Evolutionary conservation across 2,113 vertebrate genomes (phyloP).

Genomic region (Forbesichthys papilliferus): DNA sequence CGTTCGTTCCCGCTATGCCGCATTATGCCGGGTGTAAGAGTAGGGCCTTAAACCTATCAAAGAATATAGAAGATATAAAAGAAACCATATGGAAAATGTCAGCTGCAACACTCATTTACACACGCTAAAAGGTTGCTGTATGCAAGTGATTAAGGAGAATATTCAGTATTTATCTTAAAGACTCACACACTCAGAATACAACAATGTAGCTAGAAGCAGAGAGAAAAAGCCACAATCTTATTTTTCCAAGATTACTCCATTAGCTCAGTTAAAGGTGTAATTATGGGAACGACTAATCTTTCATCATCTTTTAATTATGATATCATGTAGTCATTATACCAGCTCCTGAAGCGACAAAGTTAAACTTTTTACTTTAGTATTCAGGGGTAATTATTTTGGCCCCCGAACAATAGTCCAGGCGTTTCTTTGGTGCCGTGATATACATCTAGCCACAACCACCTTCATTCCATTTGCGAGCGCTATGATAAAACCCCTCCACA

Average conservation of each 20-base stretch:
- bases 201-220: slow-evolving; percentile 8
- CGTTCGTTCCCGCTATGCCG: no score
- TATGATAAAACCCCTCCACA: slow-evolving; percentile 33
- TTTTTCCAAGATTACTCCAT: slow-evolving; percentile 63
- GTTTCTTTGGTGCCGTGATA: slow-evolving; percentile 48
- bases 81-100: no score
- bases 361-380: slow-evolving; percentile 63
- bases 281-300: slow-evolving; percentile 69
- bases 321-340: slow-evolving; percentile 63
- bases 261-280: slow-evolving; percentile 69
- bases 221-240: slow-evolving; percentile 31
- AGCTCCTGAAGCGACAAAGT: slow-evolving; percentile 62
- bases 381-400: slow-evolving; percentile 68
- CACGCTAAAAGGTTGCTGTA: no score
- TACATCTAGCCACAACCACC: slow-evolving; percentile 50
- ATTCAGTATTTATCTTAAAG: no score
- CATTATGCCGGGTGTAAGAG: no score
- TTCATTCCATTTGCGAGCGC: slow-evolving; percentile 47
- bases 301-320: slow-evolving; percentile 70
- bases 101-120: no score
- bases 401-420: slow-evolving; percentile 46
- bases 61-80: no score
- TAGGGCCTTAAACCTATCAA: no score
- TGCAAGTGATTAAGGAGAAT: no score
- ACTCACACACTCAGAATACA: neutral